Base-by-base conservation (phyloP, 2,888 invertebrate species). In the Mesoligia furuncula region DNA sequence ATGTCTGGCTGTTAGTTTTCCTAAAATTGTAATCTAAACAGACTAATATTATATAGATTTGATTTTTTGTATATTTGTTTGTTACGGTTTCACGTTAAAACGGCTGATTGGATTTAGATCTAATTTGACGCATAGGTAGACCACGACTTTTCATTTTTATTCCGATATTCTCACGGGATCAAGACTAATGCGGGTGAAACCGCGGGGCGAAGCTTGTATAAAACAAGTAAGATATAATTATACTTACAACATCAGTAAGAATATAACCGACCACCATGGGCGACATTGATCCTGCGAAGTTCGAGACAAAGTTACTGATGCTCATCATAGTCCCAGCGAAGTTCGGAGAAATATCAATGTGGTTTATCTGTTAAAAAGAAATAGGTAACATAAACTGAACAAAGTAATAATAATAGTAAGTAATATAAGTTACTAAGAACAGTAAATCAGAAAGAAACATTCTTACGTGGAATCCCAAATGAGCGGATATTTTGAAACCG, bases 271-370 rank as follows among this genome's bases (percentile, higher is more conserved):
- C 98, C 1, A 98, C 94, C 1, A 98, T 91, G 0, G 98, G 98
- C 0, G 98, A 98, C 39, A 98, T 93, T 42, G 98, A 98, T 20
- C 98, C 98, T 89, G 98, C 97, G 4, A 98, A 92, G 89, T 98
- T 98, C 0, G 98, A 98, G 1, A 97, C 95, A 74, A 98, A 98
- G 92, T 98, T 98, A n/a, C 98, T 98, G 79, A 98, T 97, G 36
- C 98, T 98, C 98, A 99, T 98, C 86, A 98, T 95, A 0, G 98
- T 97, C 0, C 98, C 98, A 0, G 98, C 98, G 90, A 98, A 98
- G 91, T 98, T 98, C 0, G 98, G 98, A 0, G 98, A 97, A 73
- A 99, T 97, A 92, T 99, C 98, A 75, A 99, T 98, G 88, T 98
- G 98, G 92, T 98, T 98, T 1, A 97, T 97, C 96, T 97, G 96